Conservation (phyloP, 2,113 vertebrate genomes). For the zebrafish (Danio rerio) region GRCz12tu NC_133189.1:39951001-39951500, state of each 20-base stretch:
- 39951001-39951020: slow-evolving; percentile 65
- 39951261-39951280: neutral
- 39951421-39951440: too few relatives aligned
- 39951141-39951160: slow-evolving; percentile 60
- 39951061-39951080: slow-evolving; percentile 58
- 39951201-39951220: slow-evolving; percentile 51
- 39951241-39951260: slow-evolving; percentile 10
- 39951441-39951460: too few relatives aligned
- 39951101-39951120: slow-evolving; percentile 22
- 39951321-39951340: neutral
- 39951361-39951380: too few relatives aligned
- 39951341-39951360: neutral
- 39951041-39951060: slow-evolving; percentile 64
- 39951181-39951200: slow-evolving; percentile 55
- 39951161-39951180: slow-evolving; percentile 65
- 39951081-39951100: slow-evolving; percentile 55
- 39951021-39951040: slow-evolving; percentile 59
- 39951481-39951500: too few relatives aligned
- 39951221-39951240: slow-evolving; percentile 47
- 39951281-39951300: neutral
- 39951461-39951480: too few relatives aligned
- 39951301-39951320: slow-evolving; percentile 25
- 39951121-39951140: slow-evolving; percentile 46
- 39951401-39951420: too few relatives aligned
- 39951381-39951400: too few relatives aligned